Conservation (phyloP, 1,140 invertebrate species). For the Ostrea edulis region DNA sequence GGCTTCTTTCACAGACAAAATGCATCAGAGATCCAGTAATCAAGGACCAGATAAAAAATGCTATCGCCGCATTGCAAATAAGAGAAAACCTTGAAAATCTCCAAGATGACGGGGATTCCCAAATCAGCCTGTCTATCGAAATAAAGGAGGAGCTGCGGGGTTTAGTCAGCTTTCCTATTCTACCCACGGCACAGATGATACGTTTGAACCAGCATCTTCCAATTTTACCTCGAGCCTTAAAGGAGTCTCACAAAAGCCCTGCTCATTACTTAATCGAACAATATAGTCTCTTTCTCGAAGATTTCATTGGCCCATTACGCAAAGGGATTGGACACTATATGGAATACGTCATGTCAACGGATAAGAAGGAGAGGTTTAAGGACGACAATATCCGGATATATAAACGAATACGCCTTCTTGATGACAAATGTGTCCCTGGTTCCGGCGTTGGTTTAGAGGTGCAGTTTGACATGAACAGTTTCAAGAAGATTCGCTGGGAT, state of each 20-base stretch:
- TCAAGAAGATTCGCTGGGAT: constrained; percentile 67
- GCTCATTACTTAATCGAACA: constrained; percentile 87
- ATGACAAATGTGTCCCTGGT: not conserved
- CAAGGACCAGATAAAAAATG: not conserved
- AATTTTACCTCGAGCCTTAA: not conserved
- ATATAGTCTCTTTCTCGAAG: constrained; percentile 87
- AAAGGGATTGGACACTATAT: constrained; percentile 68
- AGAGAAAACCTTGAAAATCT: not conserved
- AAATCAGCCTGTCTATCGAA: not conserved
- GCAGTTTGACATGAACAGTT: constrained; percentile 59
- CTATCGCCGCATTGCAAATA: not conserved
- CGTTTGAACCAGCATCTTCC: not conserved
- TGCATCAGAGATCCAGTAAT: not conserved
- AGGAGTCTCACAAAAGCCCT: not conserved
- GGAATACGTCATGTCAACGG: not conserved
- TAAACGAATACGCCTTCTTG: constrained; percentile 48
- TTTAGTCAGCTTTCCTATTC: not conserved
- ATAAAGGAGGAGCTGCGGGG: not conserved
- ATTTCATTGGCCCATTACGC: constrained; percentile 79
- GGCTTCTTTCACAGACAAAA: not conserved
- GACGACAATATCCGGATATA: constrained; percentile 60
- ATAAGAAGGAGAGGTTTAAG: constrained; percentile 31
- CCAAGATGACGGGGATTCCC: not conserved
- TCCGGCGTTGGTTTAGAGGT: constrained; percentile 52
- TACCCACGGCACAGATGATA: not conserved